phyloP scores from a whole-genome alignment of 2,113 vertebrate genomes.

The Glaucomys volans region DNA sequence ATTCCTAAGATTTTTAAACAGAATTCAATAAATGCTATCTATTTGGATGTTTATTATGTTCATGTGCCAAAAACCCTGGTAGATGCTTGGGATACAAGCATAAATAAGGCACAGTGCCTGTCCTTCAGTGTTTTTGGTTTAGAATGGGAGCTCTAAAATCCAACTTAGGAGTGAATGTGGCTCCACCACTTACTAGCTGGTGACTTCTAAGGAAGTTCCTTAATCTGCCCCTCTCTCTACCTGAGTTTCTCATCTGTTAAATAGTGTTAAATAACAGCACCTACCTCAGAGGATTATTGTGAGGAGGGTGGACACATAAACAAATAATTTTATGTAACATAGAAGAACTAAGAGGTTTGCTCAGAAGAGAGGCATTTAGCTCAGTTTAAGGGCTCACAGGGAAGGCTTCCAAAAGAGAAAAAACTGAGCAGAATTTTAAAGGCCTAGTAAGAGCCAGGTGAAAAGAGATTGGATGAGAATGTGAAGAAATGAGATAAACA shows the following conservation, averaged over 20 bases:
- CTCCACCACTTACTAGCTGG: background rate
- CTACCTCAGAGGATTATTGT: background rate
- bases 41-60: constrained; percentile 38
- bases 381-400: background rate
- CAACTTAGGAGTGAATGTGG: background rate
- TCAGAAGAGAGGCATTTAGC: constrained; percentile 21
- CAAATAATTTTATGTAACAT: background rate
- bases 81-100: background rate
- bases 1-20: constrained; percentile 47
- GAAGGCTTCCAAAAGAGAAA: background rate
- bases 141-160: background rate
- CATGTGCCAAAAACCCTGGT: background rate
- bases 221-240: background rate
- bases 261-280: background rate
- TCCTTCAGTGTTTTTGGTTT: background rate
- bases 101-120: background rate
- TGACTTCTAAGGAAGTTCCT: background rate
- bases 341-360: background rate
- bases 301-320: background rate
- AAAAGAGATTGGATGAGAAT: background rate
- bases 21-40: constrained; percentile 5
- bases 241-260: background rate
- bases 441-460: background rate
- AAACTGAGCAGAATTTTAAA: constrained; percentile 18
- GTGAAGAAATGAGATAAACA: background rate